Evolutionary conservation across 2,888 invertebrate genomes (phyloP), one percentile per base, ranked within the genome.

Genomic region (Drosophila atripex): DNA sequence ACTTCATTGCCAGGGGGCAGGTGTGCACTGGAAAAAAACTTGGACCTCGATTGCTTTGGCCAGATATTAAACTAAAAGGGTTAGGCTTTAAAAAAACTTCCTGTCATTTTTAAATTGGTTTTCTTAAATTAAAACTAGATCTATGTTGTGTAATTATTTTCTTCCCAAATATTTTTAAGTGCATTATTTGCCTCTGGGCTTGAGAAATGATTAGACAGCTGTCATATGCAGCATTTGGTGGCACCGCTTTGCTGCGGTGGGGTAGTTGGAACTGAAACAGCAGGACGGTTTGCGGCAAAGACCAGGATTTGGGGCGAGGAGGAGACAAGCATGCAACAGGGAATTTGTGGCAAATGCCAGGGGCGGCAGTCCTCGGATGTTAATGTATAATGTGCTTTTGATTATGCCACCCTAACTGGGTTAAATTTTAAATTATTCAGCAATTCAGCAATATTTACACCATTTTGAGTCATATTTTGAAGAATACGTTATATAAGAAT

Each of bases 171-270:
- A 45, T 32, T 14, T 18, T 1, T 4, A 11, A 39, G 64, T 46
- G 23, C 18, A 32, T 39, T 14, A 6, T 9, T 5, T 25, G 49
- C 72, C 63, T 14, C 23, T 11, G 61, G 70, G n/a, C 46, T 30
- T 35, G 18, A 6, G 46, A 41, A 70, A 61, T 70, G 72, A 70
- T 70, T 71, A 70, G 70, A 70, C 70, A 70, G 51, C 71, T 70
- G 70, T 70, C 70, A 70, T 61, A 71, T 61, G 70, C 72, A 70
- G 61, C 50, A 46, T 51, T 61, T 12, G 54, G 54, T 18, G 66
- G 54, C 32, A 46, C 35, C 23, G 30, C 38, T 41, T 54, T 28
- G 18, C 32, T 49, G 41, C n/a, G 41, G 66, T 21, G 2, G 21
- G 23, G 14, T 11, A 38, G 23, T 35, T 32, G 8, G 12, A 14